Evolutionary conservation across 2,797 vertebrate species (phyloP), one percentile per base, ranked within the genome.

Genomic region (Picus viridis): DNA sequence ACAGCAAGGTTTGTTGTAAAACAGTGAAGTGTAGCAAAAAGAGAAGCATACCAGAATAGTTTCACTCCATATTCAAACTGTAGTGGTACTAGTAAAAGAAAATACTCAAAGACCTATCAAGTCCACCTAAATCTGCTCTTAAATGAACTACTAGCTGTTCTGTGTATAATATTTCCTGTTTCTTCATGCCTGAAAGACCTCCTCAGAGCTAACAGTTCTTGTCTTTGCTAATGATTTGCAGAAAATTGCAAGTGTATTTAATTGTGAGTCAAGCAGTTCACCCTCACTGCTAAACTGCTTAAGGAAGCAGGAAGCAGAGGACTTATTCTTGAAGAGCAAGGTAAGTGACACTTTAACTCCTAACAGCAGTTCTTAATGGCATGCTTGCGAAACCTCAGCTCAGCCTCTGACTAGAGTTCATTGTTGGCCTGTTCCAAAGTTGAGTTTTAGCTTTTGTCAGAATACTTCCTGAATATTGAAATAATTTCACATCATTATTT

Each of bases 201-300:
- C 32, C 30, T 80, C 43, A 45, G 19, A n/a, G 30, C 45, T 90
- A 30, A 84, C 61, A 67, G 30, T 61, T 77, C 34, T 76, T 90
- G 17, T 72, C 49, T 89, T 77, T 70, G 64, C 77, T 64, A 58
- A 45, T 57, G 43, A 85, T 80, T 94, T 93, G 53, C 90, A 98
- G 97, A 67, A 56, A 59, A 43, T 95, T 59, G 93, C 94, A 64
- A 91, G 49, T 19, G 14, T 83, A 34, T 96, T 95, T 69, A 89
- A 69, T 30, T 98, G 97, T 86, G 86, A 86, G 20, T 11, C 2
- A 0, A 72, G 34, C 61, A 93, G 92, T 39, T 97, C 97, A 6
- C 71, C 86, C 17, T 80, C 94, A 9, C 57, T 97, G 62, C 32
- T 96, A 65, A n/a, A 17, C 65, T 97, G 96, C 78, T 56, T 98